These are phyloP conservation scores for Hemaris fuciformis DNA, from an alignment of 2,888 invertebrate genomes.

Conservation along the genomic window DNA sequence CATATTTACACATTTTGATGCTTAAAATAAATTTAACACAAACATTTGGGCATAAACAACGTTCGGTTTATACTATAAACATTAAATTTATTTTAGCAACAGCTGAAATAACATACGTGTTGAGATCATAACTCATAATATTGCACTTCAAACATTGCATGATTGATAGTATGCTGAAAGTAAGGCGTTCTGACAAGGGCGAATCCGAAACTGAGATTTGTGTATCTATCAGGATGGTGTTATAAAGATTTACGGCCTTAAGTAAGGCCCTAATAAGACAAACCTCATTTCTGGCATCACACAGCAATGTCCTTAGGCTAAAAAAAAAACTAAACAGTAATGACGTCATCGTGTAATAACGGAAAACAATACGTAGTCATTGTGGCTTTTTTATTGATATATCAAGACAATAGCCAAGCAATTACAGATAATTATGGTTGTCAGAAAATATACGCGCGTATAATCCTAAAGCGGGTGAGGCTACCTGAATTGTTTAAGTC, in stretches of 20 bases:
- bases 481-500: too few relatives aligned
- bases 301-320: background rate
- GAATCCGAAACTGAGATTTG: background rate
- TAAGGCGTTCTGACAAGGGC: background rate
- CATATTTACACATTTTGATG: background rate
- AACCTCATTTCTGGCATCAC: background rate
- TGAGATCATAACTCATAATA: background rate
- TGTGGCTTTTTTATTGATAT: background rate
- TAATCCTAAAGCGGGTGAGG: too few relatives aligned
- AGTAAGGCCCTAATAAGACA: background rate
- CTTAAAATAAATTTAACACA: too few relatives aligned
- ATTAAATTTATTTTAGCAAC: background rate
- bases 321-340: background rate
- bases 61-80: background rate
- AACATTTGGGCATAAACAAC: background rate
- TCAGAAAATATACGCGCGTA: background rate
- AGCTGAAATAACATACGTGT: slow-evolving; percentile 15
- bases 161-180: background rate
- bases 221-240: too few relatives aligned
- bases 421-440: background rate
- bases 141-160: background rate
- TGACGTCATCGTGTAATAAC: background rate
- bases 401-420: background rate
- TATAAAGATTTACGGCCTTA: too few relatives aligned
- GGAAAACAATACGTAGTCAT: background rate